Base-by-base conservation (phyloP, 2,113 vertebrate genomes). In the Microtus montanus region DNA sequence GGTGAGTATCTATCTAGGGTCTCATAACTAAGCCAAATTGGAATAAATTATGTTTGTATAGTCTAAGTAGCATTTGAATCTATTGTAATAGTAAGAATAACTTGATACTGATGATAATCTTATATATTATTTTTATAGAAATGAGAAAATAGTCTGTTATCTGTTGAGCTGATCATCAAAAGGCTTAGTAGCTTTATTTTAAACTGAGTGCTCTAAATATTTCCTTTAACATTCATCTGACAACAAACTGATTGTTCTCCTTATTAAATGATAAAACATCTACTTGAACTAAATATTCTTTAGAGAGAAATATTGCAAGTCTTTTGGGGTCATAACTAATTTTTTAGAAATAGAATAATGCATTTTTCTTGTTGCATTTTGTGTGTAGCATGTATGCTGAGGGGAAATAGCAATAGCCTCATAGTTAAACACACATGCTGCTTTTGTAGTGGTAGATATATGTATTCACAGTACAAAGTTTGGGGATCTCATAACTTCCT, bases 1-100 rank as follows among this genome's bases (percentile, higher is more conserved):
- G 0, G 0, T 79, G 14, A 58, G 7, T 30, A 33, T 1, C 19
- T 49, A 11, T 64, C 5, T 15, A 52, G 44, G 2, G 30, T 33
- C 26, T 19, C 17, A 58, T 0, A 54, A n/a, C 7, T 7, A n/a
- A 64, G 35, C 3, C 2, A 47, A 41, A 28, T 47, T n/a, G 30
- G 12, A 26, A 17, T 61, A 35, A 73, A 41, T 26, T 52, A 41
- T 54, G 22, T 30, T 58, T 0, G 33, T 88, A 74, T 30, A n/a
- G n/a, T 74, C 13, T 24, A 2, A 38, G 12, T 73, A 33, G 54
- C 24, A 74, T 5, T 52, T 70, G 19, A 41, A 11, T 3, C 3
- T 38, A 74, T 74, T 52, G 24, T 2, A 58, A 58, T 15, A 58
- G 54, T 20, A 44, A 8, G 22, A 87, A 73, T 38, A 74, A 11